Evolutionary conservation across 2,888 invertebrate genomes (phyloP), one percentile per base, ranked within the genome.

Genomic region (Podotricha telesiphe): DNA sequence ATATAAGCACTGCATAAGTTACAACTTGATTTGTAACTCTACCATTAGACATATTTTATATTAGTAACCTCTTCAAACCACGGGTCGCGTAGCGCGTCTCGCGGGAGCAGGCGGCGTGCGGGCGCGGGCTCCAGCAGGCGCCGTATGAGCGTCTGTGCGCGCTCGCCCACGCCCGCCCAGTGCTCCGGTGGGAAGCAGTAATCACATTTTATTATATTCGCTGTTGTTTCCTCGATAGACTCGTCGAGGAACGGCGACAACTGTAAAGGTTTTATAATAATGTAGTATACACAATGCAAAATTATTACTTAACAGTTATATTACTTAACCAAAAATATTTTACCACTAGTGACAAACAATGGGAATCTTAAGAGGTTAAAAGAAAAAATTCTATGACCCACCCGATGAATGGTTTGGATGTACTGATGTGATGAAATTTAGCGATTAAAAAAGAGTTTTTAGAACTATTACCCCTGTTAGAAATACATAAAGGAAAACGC

Each of bases 201-300:
- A 89, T 97, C 96, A 82, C 96, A 95, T 82, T 96, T 96, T 20
- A 96, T 93, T 73, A 97, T 96, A 83, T 97, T 97, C 4, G 96
- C 95, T 48, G 96, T 96, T 22, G 97, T 97, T 87, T 97, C 97
- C 81, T 97, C 97, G 73, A 96, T 94, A 15, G 96, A 96, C 82
- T 97, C 97, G 82, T 97, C 96, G 72, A 97, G 88, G 87, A 97
- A 97, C 3, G 97, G 97, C 6, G 97, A 97, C n/a, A 97, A 89
- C 96, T 95, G 80, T 0, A 86, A 87, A 20, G 2, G 10, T 47
- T 28, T 28, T 28, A 28, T 6, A 28, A 28, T n/a, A 28, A 4
- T 28, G 28, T 28, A n/a, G n/a, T 28, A 28, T 2, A 6, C 28
- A 28, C 28, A 28, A 2, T 28, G 28, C 6, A 2, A 28, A 28